A percentile compares a stretch with the other conserved stretches of the same genome.
Conservation (phyloP, 2,113 vertebrate genomes). For the Aythya baeri region DNA sequence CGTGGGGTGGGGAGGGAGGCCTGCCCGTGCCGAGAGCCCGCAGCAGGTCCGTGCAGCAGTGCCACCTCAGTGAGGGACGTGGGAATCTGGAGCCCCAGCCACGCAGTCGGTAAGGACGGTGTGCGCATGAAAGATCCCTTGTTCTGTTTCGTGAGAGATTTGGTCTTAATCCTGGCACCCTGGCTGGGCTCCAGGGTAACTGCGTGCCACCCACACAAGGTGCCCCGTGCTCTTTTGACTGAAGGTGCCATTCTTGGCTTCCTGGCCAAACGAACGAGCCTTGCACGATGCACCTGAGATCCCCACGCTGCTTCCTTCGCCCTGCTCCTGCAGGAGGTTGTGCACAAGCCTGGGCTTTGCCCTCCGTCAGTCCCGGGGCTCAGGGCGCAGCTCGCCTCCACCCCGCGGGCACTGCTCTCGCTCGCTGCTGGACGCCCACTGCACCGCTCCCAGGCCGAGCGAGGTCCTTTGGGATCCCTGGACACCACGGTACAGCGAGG, state of each 20-base stretch:
- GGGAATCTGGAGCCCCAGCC: not conserved
- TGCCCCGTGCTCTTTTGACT: not conserved
- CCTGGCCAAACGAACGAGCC: not conserved
- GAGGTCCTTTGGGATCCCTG: not conserved
- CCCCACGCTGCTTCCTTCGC: not conserved
- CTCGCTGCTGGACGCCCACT: accelerated
- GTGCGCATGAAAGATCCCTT: accelerated
- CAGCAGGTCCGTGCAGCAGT: not conserved
- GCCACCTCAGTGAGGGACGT: not conserved
- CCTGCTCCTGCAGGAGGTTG: not conserved
- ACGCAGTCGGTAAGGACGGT: accelerated
- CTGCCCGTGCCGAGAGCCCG: not conserved
- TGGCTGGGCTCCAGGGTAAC: not conserved
- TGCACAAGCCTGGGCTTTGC: not conserved
- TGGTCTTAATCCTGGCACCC: not conserved
- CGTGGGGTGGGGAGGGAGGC: accelerated
- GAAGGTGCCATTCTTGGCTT: not conserved
- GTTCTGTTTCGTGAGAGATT: accelerated
- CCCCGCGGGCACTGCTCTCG: not conserved
- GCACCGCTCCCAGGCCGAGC: not conserved
- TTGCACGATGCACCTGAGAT: not conserved
- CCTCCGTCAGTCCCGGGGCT: not conserved
- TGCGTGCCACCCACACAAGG: not conserved
- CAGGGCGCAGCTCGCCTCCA: not conserved
- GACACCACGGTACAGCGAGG: not conserved